Base-by-base conservation (phyloP, 1,140 invertebrate species). In the Leptinotarsa texana region DNA sequence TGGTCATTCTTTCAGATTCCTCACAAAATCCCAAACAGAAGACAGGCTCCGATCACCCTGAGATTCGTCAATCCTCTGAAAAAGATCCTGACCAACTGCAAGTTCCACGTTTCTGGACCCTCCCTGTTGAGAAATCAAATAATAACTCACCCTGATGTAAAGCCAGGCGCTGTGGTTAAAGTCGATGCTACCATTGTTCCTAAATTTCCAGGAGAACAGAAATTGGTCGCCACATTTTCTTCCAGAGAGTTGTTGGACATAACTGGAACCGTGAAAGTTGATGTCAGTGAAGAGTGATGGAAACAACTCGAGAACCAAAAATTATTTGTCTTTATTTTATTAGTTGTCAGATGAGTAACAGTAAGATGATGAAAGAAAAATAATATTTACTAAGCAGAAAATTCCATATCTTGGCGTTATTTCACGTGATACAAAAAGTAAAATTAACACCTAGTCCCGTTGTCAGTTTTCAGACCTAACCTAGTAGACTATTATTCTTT, bases 61-160 rank as follows among this genome's bases (percentile, higher is more conserved):
- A 89, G 89, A 13, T 93, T 95, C 79, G 87, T 85, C 69, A 95
- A 94, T 84, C 92, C 93, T 0, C 82, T 94, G 73, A 88, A 90
- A 22, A 86, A 84, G 3, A 74, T 77, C 0, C 81, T 94, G 42
- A 91, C 91, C 0, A 86, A 90, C 1, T 92, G 92, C 78, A 87
- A 88, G 74, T 90, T 94, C 81, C 88, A 90, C 68, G 87, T 93
- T 74, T 91, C 92, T 73, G 91, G 91, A 3, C 90, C 92, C 0
- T 91, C 91, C 3, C 84, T 93, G 2, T 86, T 87, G 0, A 88
- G 88, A 27, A 90, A 90, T 69, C 87, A 89, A 72, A 87, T 86
- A 1, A 77, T 92, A 1, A 78, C 84, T 11, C 88, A 88, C 69
- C 83, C 86, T 57, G 88, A 91, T 73, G 87, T 90, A 2, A 82